Evolutionary conservation across 2,113 vertebrate species (phyloP), one percentile per base, ranked within the genome.

Genomic region (Cairina moschata): DNA sequence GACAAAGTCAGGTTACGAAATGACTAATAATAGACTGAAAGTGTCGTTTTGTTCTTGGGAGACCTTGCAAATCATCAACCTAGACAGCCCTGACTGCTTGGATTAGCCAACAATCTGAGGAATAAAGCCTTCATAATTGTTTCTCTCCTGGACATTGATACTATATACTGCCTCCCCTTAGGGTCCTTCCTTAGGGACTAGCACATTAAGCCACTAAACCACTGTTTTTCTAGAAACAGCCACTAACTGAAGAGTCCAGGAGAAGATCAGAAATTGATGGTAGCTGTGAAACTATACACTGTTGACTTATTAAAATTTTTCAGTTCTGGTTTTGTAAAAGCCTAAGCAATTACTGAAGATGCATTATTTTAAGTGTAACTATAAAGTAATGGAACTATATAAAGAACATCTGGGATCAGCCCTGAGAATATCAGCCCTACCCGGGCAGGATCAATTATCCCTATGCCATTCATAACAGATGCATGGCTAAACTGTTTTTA

Each of bases 401-500:
- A 59, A 88, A 71, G 32, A 93, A 50, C 40, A 74, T 28, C 28
- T 69, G 23, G 68, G 7, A 96, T 25, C 3, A 86, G n/a, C 17
- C 16, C 28, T 46, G 46, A 60, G 29, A 88, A 58, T 44, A 92
- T 58, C 76, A 90, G 26, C 13, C 50, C 23, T 69, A 0, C 38
- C 75, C 78, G 58, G 26, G 54, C 10, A 94, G 63, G 50, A 91
- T 83, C 55, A 86, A 32, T 91, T 93, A 80, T 74, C 4, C 11
- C 18, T 86, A 16, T 77, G 55, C 77, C 0, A 0, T 73, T 91
- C 68, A n/a, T 74, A 72, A 91, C 72, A 91, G 67, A 80, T 83
- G 83, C 85, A 86, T 55, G 75, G 63, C 23, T 77, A 77, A 91
- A 79, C 59, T 58, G 40, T 62, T 94, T 91, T 91, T 91, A 93